phyloP scores from a whole-genome alignment of 2,888 invertebrate genomes.

The Amphipyra tragopoginis region DNA sequence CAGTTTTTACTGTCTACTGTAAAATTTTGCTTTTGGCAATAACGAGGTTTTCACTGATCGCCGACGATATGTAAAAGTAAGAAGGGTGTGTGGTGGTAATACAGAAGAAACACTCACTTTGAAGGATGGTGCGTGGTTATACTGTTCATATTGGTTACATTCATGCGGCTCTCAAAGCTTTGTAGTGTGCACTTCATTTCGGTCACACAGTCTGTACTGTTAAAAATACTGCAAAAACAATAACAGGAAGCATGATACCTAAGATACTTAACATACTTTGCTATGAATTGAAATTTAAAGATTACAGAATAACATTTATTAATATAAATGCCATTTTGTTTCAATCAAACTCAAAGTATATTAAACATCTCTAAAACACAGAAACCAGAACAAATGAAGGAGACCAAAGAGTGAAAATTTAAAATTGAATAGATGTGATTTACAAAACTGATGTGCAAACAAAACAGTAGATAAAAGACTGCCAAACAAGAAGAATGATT shows the following conservation, averaged over 20 bases:
- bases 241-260: slow-evolving; percentile 79
- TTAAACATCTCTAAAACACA: slow-evolving; percentile 43
- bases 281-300: slow-evolving; percentile 7
- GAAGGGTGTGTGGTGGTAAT: slow-evolving; percentile 38
- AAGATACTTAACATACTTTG: slow-evolving; percentile 57
- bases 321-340: slow-evolving; percentile 18
- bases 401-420: slow-evolving; percentile 38
- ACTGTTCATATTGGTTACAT: slow-evolving; percentile 85
- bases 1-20: too few relatives aligned
- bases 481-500: slow-evolving; percentile 43
- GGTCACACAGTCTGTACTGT: slow-evolving; percentile 88
- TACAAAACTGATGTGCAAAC: slow-evolving; percentile 49
- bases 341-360: slow-evolving; percentile 48
- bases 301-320: slow-evolving; percentile 22
- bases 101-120: slow-evolving; percentile 79
- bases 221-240: slow-evolving; percentile 89
- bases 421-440: slow-evolving; percentile 39
- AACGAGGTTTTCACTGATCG: too few relatives aligned
- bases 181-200: slow-evolving; percentile 85
- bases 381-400: slow-evolving; percentile 49
- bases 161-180: slow-evolving; percentile 88
- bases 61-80: slow-evolving; percentile 28
- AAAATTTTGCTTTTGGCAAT: too few relatives aligned
- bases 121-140: slow-evolving; percentile 82
- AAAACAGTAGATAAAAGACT: slow-evolving; percentile 32